phyloP scores from a whole-genome alignment of 2,888 invertebrate genomes.

The Hyles lineata region DNA sequence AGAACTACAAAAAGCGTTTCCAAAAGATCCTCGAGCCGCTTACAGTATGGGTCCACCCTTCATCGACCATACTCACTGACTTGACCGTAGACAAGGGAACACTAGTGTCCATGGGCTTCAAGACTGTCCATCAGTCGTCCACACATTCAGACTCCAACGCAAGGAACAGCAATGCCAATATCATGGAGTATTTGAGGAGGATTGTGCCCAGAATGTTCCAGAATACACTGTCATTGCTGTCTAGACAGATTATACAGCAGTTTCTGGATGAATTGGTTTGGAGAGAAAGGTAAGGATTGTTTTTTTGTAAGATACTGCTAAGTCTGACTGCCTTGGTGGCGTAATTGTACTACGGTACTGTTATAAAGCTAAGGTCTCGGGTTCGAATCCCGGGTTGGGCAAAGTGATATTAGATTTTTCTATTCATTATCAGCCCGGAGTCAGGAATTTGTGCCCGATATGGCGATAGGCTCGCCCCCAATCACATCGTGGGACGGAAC shows the following conservation, averaged over 20 bases:
- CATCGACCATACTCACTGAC: constrained; percentile 92
- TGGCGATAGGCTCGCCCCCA: too few relatives aligned
- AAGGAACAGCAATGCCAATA: constrained; percentile 88
- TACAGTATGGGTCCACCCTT: constrained; percentile 90
- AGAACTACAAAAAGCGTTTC: constrained; percentile 92
- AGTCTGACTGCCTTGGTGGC: too few relatives aligned
- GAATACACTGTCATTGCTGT: constrained; percentile 92
- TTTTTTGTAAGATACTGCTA: not conserved
- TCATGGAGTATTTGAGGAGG: constrained; percentile 94
- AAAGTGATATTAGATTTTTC: too few relatives aligned
- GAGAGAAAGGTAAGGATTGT: constrained; percentile 86
- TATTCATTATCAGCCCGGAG: too few relatives aligned
- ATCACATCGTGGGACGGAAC: too few relatives aligned
- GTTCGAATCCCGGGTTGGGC: too few relatives aligned
- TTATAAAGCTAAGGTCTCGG: too few relatives aligned
- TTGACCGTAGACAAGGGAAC: constrained; percentile 93
- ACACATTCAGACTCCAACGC: constrained; percentile 74
- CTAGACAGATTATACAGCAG: constrained; percentile 94
- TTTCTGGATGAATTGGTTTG: constrained; percentile 95
- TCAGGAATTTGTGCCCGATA: too few relatives aligned
- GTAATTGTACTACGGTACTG: too few relatives aligned
- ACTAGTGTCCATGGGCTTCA: constrained; percentile 91
- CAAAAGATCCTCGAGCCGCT: constrained; percentile 93
- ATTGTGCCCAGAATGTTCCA: constrained; percentile 96
- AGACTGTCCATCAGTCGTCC: constrained; percentile 88